Evolutionary conservation across 2,797 vertebrate genomes (phyloP).

Genomic region (Myioborus melanocephalus): DNA sequence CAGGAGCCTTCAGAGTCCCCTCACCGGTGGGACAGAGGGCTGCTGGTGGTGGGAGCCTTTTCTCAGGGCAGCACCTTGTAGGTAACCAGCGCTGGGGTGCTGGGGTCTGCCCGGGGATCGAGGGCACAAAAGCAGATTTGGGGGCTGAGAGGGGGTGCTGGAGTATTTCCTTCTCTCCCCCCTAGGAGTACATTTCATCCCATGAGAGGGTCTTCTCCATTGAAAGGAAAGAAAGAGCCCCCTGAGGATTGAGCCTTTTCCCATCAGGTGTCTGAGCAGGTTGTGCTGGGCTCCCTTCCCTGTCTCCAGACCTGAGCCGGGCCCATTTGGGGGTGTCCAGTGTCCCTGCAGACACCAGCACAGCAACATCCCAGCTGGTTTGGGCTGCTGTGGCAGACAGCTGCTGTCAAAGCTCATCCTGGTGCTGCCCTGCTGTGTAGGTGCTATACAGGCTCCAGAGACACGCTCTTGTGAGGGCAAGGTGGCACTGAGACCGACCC

Average conservation of each 20-base stretch:
- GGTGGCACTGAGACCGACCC: fast-evolving
- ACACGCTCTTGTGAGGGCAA: fast-evolving
- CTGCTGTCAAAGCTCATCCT: not conserved
- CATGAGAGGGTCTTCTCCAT: not conserved
- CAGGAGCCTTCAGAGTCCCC: fast-evolving
- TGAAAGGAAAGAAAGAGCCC: not conserved
- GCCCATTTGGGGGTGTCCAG: not conserved
- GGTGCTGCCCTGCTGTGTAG: not conserved
- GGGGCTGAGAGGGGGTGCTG: not conserved
- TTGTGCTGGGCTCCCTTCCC: not conserved
- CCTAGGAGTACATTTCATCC: not conserved
- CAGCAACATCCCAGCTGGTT: fast-evolving
- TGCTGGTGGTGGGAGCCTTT: not conserved
- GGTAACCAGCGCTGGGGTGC: fast-evolving
- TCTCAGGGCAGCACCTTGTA: not conserved
- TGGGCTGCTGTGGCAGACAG: not conserved
- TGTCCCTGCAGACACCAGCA: not conserved
- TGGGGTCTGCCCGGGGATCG: fast-evolving
- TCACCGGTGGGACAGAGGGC: fast-evolving
- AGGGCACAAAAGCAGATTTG: not conserved
- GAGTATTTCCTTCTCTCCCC: not conserved
- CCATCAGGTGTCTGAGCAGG: not conserved
- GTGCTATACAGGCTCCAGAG: not conserved
- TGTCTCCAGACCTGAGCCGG: not conserved
- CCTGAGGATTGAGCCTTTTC: not conserved